These are phyloP conservation scores for Agonopterix subpropinquella DNA, from an alignment of 2,888 invertebrate genomes.

Conservation along the genomic window DNA sequence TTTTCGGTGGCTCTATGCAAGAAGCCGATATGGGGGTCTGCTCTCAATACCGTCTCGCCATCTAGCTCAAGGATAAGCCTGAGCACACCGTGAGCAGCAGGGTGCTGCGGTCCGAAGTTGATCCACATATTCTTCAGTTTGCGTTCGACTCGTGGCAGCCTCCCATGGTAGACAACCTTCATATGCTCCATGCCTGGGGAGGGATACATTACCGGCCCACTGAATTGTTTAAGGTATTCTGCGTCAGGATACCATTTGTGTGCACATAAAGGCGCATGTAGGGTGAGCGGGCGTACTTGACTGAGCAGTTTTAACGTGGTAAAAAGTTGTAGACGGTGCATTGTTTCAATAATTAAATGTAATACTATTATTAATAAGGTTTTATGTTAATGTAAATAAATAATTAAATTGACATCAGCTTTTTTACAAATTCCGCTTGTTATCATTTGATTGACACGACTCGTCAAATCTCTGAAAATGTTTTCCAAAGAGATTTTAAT, in stretches of 20 bases:
- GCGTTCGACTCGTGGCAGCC: slow-evolving; percentile 67
- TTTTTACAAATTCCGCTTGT: too few relatives aligned
- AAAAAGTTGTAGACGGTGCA: too few relatives aligned
- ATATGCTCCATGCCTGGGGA: slow-evolving; percentile 53
- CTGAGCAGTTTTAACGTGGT: slow-evolving; percentile 5
- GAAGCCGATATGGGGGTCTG: slow-evolving; percentile 91
- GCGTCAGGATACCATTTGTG: slow-evolving; percentile 80
- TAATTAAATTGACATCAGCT: too few relatives aligned
- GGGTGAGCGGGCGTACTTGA: slow-evolving; percentile 26
- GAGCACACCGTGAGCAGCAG: slow-evolving; percentile 93
- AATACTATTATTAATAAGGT: too few relatives aligned
- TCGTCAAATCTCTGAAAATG: too few relatives aligned
- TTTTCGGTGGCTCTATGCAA: slow-evolving; percentile 94
- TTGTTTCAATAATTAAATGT: too few relatives aligned
- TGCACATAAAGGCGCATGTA: slow-evolving; percentile 23
- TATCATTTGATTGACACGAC: too few relatives aligned
- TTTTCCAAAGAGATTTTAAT: too few relatives aligned
- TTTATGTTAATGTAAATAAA: too few relatives aligned
- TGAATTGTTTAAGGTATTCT: slow-evolving; percentile 73
- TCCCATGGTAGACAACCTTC: slow-evolving; percentile 46
- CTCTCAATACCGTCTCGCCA: slow-evolving; percentile 86
- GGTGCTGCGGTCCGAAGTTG: slow-evolving; percentile 94
- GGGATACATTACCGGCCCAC: slow-evolving; percentile 75
- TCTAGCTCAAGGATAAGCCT: slow-evolving; percentile 87
- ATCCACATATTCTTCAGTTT: slow-evolving; percentile 79